Evolutionary conservation across 2,797 vertebrate genomes (phyloP).

Genomic region (Chloroceryle amazona): DNA sequence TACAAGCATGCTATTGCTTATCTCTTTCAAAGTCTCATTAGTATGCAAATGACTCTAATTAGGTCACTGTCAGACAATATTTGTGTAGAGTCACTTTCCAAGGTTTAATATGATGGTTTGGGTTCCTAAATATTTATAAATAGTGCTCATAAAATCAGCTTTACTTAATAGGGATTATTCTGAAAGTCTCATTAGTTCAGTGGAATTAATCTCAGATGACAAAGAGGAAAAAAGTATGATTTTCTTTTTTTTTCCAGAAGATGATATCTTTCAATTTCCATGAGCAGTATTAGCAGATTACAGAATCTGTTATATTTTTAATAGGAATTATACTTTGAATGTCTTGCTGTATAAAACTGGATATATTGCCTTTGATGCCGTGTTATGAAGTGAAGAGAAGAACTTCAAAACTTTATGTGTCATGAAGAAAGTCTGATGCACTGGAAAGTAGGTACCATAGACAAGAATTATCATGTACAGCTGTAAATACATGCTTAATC

Average conservation of each 20-base stretch:
- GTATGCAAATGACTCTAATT: constrained; percentile 86
- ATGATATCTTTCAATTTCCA: constrained; percentile 34
- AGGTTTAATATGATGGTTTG: constrained; percentile 71
- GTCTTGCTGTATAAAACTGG: not conserved
- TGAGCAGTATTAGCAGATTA: not conserved
- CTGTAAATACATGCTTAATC: not conserved
- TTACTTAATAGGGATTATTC: constrained; percentile 72
- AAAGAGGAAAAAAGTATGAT: constrained; percentile 1
- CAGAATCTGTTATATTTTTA: not conserved
- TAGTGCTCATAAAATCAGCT: constrained; percentile 67
- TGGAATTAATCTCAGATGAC: constrained; percentile 52
- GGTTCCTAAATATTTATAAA: constrained; percentile 76
- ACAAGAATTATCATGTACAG: not conserved
- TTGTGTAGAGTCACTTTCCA: constrained; percentile 78
- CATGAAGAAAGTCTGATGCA: not conserved
- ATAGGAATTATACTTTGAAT: constrained; percentile 23
- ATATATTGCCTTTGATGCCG: not conserved
- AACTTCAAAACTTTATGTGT: not conserved
- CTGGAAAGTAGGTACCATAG: not conserved
- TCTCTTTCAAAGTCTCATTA: constrained; percentile 83
- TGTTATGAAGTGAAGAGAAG: not conserved
- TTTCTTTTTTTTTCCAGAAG: not conserved
- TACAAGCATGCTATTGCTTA: constrained; percentile 82
- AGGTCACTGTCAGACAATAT: constrained; percentile 84
- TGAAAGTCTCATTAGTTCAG: constrained; percentile 58